Percentiles rank a stretch among this genome's conserved stretches.
phyloP scores from a whole-genome alignment of 2,113 vertebrate species.

The Herpetotheres cachinnans region DNA sequence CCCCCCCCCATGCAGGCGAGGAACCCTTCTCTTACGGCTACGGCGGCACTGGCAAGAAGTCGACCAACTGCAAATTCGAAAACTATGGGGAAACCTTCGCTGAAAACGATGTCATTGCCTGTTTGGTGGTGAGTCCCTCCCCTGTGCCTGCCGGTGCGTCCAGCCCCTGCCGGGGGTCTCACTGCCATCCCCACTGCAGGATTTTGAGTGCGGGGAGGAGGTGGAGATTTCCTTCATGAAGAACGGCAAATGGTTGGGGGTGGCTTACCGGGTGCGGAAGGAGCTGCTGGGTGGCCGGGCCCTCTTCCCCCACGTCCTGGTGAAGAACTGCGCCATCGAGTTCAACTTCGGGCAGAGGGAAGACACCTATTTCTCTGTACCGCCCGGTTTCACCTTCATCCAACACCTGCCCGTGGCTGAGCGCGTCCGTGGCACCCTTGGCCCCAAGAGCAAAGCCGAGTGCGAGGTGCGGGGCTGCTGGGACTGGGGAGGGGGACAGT shows the following conservation, averaged over 20 bases:
- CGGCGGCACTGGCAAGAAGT: conserved; percentile 90
- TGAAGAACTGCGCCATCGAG: conserved; percentile 90
- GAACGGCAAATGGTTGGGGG: conserved; percentile 83
- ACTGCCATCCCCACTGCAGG: conserved; percentile 54
- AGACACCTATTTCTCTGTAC: conserved; percentile 78
- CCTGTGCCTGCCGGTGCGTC: too few relatives aligned
- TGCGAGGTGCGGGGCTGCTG: conserved; percentile 79
- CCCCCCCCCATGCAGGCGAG: conserved; percentile 71
- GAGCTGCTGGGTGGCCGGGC: conserved; percentile 78
- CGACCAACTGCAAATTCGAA: conserved; percentile 82
- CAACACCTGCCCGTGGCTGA: conserved; percentile 78
- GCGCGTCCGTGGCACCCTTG: conserved; percentile 80
- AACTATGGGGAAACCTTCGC: conserved; percentile 87
- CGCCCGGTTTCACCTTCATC: conserved; percentile 85
- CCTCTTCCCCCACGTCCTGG: conserved; percentile 87
- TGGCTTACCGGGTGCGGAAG: conserved; percentile 80
- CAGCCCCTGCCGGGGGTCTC: not conserved
- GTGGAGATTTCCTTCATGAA: conserved; percentile 86
- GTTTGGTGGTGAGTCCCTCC: conserved; percentile 79
- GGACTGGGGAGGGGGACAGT: not conserved
- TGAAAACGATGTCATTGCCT: conserved; percentile 89
- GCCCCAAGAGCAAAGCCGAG: conserved; percentile 84
- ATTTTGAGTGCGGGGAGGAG: conserved; percentile 84
- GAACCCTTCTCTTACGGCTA: conserved; percentile 88
- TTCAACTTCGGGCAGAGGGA: conserved; percentile 89